Conservation (phyloP, 2,797 vertebrate species). For the Diceros bicornis region DNA sequence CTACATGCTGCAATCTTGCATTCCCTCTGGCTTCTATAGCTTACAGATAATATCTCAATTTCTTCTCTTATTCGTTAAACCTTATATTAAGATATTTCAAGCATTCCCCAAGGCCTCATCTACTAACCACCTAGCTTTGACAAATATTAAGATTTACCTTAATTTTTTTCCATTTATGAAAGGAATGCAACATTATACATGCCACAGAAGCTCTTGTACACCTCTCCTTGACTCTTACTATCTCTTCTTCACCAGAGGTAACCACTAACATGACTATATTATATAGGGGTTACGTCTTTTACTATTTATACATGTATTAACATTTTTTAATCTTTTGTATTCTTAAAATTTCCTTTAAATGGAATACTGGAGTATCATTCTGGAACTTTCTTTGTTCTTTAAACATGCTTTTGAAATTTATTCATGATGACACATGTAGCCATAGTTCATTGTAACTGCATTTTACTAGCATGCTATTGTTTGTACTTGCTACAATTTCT, state of each 20-base stretch:
- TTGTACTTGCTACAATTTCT: background rate
- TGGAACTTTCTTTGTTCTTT: background rate
- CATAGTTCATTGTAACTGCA: background rate
- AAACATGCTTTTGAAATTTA: background rate
- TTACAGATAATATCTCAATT: background rate
- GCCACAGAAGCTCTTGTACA: background rate
- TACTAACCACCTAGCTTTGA: background rate
- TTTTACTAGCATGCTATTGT: background rate
- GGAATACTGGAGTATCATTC: background rate
- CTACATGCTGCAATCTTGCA: background rate
- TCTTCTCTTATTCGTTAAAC: background rate
- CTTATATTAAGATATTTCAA: background rate
- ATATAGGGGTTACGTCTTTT: background rate
- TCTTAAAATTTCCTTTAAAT: background rate
- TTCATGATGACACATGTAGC: background rate
- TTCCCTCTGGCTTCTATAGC: background rate
- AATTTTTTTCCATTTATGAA: background rate
- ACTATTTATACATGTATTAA: background rate
- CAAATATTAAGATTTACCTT: background rate
- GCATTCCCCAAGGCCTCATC: background rate
- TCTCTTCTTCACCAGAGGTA: background rate
- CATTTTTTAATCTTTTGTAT: background rate
- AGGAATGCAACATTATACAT: background rate
- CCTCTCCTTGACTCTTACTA: background rate
- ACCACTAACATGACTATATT: background rate